Base-by-base conservation (phyloP, 2,888 invertebrate species). In the Lamproptera curius region DNA sequence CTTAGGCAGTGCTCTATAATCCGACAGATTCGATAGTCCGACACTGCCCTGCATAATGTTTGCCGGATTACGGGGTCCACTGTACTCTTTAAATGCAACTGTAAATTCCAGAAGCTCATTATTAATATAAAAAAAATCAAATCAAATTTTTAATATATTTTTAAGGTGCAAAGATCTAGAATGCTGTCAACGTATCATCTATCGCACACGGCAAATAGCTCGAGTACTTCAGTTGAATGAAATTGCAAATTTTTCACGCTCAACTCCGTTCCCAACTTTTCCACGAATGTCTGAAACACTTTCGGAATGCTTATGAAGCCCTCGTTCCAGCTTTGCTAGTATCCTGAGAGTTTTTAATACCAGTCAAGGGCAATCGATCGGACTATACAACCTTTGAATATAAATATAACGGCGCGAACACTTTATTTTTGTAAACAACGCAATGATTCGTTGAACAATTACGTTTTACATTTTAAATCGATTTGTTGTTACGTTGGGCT, bases 171-270 rank as follows among this genome's bases (percentile, higher is more conserved):
- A n/a, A n/a, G n/a, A n/a, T n/a, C n/a, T n/a, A n/a, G n/a, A n/a
- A n/a, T n/a, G n/a, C n/a, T n/a, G n/a, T n/a, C n/a, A n/a, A n/a
- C n/a, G n/a, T n/a, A n/a, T n/a, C 23, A 23, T 4, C 23, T 23
- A 23, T 23, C 23, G 4, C 8, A 23, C 5, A 23, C 23, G 23
- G 8, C 5, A 23, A 4, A 23, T 8, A 23, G 4, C 4, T 23
- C n/a, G 28, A 20, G 20, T 5, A 20, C 28, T 10, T 9, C 9
- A 26, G 26, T 26, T 39, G 26, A 26, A 39, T 26, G 1, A 1
- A 26, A 39, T 39, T 39, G 26, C 8, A 39, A 38, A 28, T 28
- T 9, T 38, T 23, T 20, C 23, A 20, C 38, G 6, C 23, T 8
- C n/a, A 28, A 28, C 28, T 2, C 28, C n/a, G 10, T 28, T 28